phyloP scores from a whole-genome alignment of 2,888 invertebrate genomes.

The Aricia artaxerxes region DNA sequence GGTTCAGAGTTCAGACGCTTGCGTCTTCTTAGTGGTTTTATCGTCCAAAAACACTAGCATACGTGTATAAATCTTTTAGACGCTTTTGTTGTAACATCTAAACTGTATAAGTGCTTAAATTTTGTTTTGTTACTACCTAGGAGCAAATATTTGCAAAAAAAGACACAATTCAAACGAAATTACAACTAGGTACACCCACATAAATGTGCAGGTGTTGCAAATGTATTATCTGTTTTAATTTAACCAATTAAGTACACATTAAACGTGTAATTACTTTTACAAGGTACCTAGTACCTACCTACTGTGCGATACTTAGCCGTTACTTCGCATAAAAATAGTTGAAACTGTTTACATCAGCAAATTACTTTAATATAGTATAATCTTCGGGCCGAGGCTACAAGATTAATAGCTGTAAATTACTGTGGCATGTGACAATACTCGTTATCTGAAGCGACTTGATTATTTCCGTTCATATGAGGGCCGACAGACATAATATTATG shows the following conservation, averaged over 20 bases:
- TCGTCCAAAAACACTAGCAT: no score
- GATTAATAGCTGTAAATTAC: slow-evolving; percentile 14
- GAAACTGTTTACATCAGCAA: slow-evolving; percentile 15
- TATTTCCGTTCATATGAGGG: neutral
- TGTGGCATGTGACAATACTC: slow-evolving; percentile 3
- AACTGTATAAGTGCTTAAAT: no score
- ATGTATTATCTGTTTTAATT: neutral
- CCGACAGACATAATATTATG: neutral
- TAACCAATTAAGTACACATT: neutral
- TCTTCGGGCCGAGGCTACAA: neutral
- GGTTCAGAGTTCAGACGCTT: no score
- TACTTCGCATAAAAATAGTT: slow-evolving; percentile 25
- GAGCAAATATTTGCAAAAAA: no score
- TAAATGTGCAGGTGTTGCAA: neutral
- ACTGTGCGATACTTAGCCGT: neutral
- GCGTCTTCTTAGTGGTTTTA: no score
- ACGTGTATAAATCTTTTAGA: no score
- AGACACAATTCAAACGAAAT: no score
- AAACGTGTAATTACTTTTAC: neutral
- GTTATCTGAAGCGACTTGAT: neutral
- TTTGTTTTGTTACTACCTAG: no score
- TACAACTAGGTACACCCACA: neutral
- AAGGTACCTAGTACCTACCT: neutral
- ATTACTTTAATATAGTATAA: slow-evolving; percentile 14
- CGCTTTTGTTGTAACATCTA: no score